Base-by-base conservation (phyloP, 1,140 invertebrate genomes). In the Acyrthosiphon pisum region DNA sequence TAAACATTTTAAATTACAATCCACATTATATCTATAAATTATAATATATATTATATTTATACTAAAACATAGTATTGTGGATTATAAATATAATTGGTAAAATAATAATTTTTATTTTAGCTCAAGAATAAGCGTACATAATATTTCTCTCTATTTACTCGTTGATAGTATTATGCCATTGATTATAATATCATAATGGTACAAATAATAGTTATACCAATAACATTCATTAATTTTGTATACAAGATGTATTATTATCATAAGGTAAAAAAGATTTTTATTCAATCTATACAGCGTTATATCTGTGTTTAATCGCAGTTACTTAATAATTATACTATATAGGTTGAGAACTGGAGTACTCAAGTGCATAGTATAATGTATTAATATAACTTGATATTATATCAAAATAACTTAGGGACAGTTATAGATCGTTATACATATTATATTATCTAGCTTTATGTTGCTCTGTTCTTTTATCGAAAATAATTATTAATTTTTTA, bases 401-500 rank as follows among this genome's bases (percentile, higher is more conserved):
- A 68, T 1, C 11, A n/a, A 30, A 68, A 68, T 68, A 30, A 76
- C n/a, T n/a, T 18, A 76, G 3, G 22, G 11, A 11, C 18, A 50
- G 14, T 50, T 50, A 50, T 50, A 20, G 18, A 2, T 50, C 48
- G 48, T 20, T 53, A 53, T 23, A 53, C 22, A n/a, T 76, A n/a
- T 68, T n/a, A n/a, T 76, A 76, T 68, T 23, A 2, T 68, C 18
- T 18, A 35, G 14, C 14, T 76, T 76, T n/a, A n/a, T 76, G n/a
- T 76, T n/a, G 11, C 14, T 76, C n/a, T 23, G 30, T 76, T 76
- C 30, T 76, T n/a, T 18, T 76, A 76, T 76, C 22, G 30, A 76
- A 76, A 76, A 76, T 76, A 76, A 0, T 76, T 76, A n/a, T 76
- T 76, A 76, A 76, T 76, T 76, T 76, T 76, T 76, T 76, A 76